Evolutionary conservation across 2,888 invertebrate genomes (phyloP).

Genomic region (Drosophila anomelani): DNA sequence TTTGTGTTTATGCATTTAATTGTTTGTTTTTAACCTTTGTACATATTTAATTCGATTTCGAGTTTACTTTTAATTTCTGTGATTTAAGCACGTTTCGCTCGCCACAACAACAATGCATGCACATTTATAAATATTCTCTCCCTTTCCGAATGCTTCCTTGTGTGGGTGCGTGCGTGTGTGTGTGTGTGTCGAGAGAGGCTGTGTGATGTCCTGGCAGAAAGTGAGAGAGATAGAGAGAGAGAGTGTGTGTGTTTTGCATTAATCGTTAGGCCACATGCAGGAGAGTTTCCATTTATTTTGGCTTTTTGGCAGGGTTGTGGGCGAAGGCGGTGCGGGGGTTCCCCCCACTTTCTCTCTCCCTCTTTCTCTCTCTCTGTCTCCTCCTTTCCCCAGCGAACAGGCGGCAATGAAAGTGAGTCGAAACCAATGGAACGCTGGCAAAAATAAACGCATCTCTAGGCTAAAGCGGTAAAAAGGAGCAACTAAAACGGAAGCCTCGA

Average conservation of each 20-base stretch:
- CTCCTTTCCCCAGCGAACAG: slow-evolving; percentile 16
- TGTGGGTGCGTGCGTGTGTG: neutral
- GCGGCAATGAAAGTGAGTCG: slow-evolving; percentile 30
- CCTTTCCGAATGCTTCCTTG: slow-evolving; percentile 18
- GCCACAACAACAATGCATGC: slow-evolving; percentile 43
- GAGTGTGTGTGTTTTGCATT: slow-evolving; percentile 13
- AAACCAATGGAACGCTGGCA: slow-evolving; percentile 23
- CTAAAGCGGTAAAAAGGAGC: slow-evolving; percentile 30
- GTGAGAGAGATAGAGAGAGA: neutral
- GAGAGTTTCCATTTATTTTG: slow-evolving; percentile 22
- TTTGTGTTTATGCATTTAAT: slow-evolving; percentile 17
- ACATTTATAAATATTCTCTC: slow-evolving; percentile 38
- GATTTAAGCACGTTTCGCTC: slow-evolving; percentile 54
- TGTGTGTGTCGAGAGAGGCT: slow-evolving; percentile 7
- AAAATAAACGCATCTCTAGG: slow-evolving; percentile 20
- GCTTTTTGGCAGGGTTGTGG: slow-evolving; percentile 13
- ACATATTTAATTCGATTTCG: slow-evolving; percentile 56
- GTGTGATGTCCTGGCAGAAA: slow-evolving; percentile 7
- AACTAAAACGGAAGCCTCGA: slow-evolving; percentile 36
- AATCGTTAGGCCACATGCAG: slow-evolving; percentile 38
- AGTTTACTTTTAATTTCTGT: slow-evolving; percentile 53
- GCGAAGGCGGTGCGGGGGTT: neutral
- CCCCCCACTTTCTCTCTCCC: neutral
- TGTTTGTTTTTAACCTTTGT: slow-evolving; percentile 36
- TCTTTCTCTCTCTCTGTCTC: neutral